phyloP scores from a whole-genome alignment of 64 coral and sea anemone genomes.

The Anthopleura sola region DNA sequence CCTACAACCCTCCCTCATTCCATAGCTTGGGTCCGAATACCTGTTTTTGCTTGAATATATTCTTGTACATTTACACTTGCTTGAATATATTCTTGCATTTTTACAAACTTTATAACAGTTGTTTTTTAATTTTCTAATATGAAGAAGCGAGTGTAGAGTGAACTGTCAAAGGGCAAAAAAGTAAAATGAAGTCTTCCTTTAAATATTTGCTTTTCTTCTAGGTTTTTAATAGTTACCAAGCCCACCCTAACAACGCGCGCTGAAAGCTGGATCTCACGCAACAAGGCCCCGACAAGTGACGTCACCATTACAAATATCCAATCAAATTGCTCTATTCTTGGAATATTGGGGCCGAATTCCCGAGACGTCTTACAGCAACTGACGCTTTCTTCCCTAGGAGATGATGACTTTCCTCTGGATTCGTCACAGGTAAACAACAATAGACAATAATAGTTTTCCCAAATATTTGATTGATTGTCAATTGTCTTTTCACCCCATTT shows the following conservation, averaged over 20 bases:
- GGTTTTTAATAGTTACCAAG: slow-evolving; percentile 38
- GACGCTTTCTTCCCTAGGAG: slow-evolving; percentile 31
- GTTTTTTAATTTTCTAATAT: too few relatives aligned
- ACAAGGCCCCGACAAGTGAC: slow-evolving; percentile 19
- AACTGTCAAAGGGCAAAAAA: too few relatives aligned
- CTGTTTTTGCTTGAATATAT: too few relatives aligned
- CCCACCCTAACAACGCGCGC: slow-evolving; percentile 15
- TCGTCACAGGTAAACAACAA: slow-evolving; percentile 29
- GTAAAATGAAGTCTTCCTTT: not conserved
- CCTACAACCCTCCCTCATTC: too few relatives aligned
- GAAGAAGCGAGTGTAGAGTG: too few relatives aligned
- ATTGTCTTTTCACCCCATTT: too few relatives aligned
- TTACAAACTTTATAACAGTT: too few relatives aligned
- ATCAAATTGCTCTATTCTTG: slow-evolving; percentile 49
- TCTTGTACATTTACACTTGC: too few relatives aligned
- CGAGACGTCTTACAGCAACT: slow-evolving; percentile 43
- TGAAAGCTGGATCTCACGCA: slow-evolving; percentile 21
- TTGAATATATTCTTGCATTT: too few relatives aligned
- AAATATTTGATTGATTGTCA: too few relatives aligned
- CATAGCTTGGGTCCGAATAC: too few relatives aligned
- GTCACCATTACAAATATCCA: slow-evolving; percentile 47
- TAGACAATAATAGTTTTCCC: not conserved
- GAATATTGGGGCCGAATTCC: slow-evolving; percentile 49
- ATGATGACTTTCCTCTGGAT: slow-evolving; percentile 24
- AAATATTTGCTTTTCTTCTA: not conserved